These are phyloP conservation scores for Protobothrops flavoviridis DNA, from an alignment of 2,113 vertebrate genomes.

Conservation along the genomic window DNA sequence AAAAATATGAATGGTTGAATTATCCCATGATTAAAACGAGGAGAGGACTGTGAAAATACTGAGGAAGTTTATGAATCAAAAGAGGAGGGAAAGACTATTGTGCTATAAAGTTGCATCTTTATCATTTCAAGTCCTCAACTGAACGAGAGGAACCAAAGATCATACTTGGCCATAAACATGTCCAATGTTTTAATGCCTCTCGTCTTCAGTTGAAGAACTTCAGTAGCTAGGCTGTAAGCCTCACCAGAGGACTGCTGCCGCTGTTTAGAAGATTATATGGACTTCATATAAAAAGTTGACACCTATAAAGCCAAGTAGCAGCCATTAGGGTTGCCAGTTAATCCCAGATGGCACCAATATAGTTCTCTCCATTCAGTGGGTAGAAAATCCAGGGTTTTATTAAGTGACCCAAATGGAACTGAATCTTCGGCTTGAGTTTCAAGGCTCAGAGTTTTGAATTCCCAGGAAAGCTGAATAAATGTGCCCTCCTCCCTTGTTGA, in stretches of 20 bases:
- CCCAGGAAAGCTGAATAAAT: conserved; percentile 59
- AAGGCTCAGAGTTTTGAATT: conserved; percentile 57
- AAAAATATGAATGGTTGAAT: background rate
- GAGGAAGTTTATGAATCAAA: background rate
- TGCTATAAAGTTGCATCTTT: background rate
- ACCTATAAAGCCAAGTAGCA: background rate
- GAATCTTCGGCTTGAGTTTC: conserved; percentile 29
- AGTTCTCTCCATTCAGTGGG: background rate
- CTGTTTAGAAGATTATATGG: background rate
- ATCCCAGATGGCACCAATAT: background rate
- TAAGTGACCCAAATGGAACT: conserved; percentile 4
- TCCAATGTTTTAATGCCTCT: background rate
- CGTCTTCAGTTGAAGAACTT: background rate
- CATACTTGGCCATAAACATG: background rate
- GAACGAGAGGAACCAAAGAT: background rate
- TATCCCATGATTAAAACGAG: background rate
- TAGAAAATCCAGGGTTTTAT: background rate
- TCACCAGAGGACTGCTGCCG: background rate
- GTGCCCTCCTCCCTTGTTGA: conserved; percentile 63
- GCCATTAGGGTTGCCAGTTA: background rate
- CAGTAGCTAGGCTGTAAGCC: background rate
- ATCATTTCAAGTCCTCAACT: background rate
- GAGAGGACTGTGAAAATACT: background rate
- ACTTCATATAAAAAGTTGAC: background rate
- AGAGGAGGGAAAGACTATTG: background rate